Conservation (phyloP, 1,140 invertebrate genomes). For the Oppia nitens region DNA sequence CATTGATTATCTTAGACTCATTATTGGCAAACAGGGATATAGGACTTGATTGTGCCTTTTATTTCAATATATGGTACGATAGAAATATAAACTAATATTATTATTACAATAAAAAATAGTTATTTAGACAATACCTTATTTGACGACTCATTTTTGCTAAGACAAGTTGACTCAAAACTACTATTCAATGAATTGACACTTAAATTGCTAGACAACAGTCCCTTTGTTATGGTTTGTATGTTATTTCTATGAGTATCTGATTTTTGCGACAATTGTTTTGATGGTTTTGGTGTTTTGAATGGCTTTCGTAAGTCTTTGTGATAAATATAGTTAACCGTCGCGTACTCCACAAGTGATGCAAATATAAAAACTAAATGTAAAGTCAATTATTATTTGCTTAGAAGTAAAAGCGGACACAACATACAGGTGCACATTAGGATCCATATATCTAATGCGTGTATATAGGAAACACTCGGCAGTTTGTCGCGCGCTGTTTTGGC, state of each 20-base stretch:
- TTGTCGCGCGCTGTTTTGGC: constrained; percentile 14
- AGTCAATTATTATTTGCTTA: not conserved
- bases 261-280: not conserved
- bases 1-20: not conserved
- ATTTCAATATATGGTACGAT: no score
- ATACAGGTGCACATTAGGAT: constrained; percentile 32
- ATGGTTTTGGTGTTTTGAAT: constrained; percentile 17
- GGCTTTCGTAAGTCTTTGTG: constrained; percentile 6
- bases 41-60: no score
- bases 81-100: no score
- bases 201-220: not conserved
- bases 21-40: no score
- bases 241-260: not conserved
- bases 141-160: no score
- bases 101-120: no score
- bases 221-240: not conserved
- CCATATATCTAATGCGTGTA: constrained; percentile 39
- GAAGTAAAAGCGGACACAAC: not conserved
- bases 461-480: constrained; percentile 31
- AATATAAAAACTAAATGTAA: constrained; percentile 42
- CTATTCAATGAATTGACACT: not conserved
- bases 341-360: constrained; percentile 31
- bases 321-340: constrained; percentile 41
- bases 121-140: no score
- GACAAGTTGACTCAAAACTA: not conserved